Evolutionary conservation across 2,888 invertebrate species (phyloP), one percentile per base, ranked within the genome.

Genomic region (Cephus spinipes): DNA sequence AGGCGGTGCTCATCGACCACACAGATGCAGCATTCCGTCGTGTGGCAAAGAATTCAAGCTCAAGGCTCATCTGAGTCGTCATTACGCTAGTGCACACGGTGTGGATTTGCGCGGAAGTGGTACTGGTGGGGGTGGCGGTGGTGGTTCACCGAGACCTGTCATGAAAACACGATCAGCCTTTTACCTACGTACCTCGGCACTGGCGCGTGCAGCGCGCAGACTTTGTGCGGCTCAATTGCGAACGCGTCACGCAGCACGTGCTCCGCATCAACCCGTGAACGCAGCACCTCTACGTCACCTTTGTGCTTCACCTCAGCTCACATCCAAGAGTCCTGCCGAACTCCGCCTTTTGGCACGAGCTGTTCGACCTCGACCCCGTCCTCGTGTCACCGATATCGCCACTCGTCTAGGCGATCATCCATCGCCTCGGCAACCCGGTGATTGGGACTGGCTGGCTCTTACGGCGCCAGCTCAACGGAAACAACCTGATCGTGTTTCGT

Each of bases 131-230:
- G 89, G 88, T 36, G 89, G 88, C 0, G 87, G 91, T 3, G 87
- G 86, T 71, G 91, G 91, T 55, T 96, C 96, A 74, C 96, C 98
- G 80, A 94, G 98, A 78, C 98, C 98, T 76, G 97, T 98, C 73
- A 98, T 98, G 98, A 98, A 98, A 93, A 98, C 98, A 77, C 95
- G 98, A 89, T 98, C 98, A 85, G 98, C 98, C 80, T 98, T 99
- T 93, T 98, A 98, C 93, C 94, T 98, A 89, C 96, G 97, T 92
- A 98, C 97, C 77, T 98, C 98, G 88, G 96, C 97, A 79, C 94
- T 97, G 90, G 98, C 98, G 80, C 94, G 97, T 86, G 95, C 98
- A 82, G 98, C 98, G 77, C 95, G 98, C 81, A 94, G 97, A 82
- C 93, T 98, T 83, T 97, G 98, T 92, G 94, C 96, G 85, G 95